Base-by-base conservation (phyloP, 2,888 invertebrate genomes). In the Isoperla grammatica region DNA sequence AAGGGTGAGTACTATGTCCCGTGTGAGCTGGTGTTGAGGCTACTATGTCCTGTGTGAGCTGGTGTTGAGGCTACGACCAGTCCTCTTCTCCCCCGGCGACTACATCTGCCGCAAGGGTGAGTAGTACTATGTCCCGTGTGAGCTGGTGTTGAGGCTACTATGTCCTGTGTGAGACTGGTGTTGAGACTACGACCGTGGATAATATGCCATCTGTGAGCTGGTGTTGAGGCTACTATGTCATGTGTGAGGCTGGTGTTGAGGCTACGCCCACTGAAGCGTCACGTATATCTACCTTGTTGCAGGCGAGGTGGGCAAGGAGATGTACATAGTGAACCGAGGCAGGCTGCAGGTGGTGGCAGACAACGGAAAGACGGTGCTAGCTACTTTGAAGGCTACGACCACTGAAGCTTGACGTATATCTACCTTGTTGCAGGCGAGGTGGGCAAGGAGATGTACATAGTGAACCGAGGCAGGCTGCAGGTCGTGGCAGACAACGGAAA, bases 391-490 rank as follows among this genome's bases (percentile, higher is more conserved):
- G 79, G 96, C 97, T n/a, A n/a, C n/a, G n/a, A n/a, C n/a, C n/a
- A n/a, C n/a, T n/a, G n/a, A n/a, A n/a, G n/a, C n/a, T n/a, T n/a
- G n/a, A n/a, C n/a, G n/a, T n/a, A n/a, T n/a, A n/a, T n/a, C n/a
- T n/a, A n/a, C n/a, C 68, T 68, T 65, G 71, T 72, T 76, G 1
- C 81, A 97, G 97, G 97, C 71, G 97, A 98, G 81, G 96, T 98
- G 67, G 97, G 97, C 67, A 97, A 97, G 78, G 97, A 97, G 79
- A 98, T 98, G 97, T 98, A 98, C 82, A 97, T 98, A 80, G 97
- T 98, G 69, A 97, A 95, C 79, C 83, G 96, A 69, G 97, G 98
- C 66, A 85, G 93, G 69, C 84, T 95, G 71, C 95, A 90, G 81
- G 97, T 93, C 75, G 95, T 93, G 68, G 95, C 88, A 64, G 94